These are phyloP conservation scores for Scolopax mira DNA, from an alignment of 2,113 vertebrate genomes.

Conservation along the genomic window DNA sequence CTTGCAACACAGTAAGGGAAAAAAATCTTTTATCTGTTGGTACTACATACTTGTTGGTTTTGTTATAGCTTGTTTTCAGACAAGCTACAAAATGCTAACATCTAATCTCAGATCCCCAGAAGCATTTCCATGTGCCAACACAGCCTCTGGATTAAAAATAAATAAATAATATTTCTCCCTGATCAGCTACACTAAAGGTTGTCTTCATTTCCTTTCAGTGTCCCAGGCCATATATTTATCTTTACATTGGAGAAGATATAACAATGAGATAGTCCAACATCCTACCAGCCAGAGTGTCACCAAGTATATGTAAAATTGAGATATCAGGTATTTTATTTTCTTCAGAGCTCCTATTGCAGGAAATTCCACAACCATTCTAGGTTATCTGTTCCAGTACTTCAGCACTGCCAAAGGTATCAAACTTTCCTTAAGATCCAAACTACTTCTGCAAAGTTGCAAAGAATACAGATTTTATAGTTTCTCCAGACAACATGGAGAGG, in stretches of 20 bases:
- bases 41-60: background rate
- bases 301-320: background rate
- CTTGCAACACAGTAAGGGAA: background rate
- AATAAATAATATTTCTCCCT: background rate
- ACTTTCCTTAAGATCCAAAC: background rate
- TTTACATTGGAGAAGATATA: background rate
- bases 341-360: background rate
- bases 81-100: background rate
- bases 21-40: background rate
- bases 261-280: background rate
- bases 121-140: background rate
- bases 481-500: background rate
- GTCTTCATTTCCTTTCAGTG: background rate
- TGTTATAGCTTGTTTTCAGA: background rate
- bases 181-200: background rate
- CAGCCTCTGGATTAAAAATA: background rate
- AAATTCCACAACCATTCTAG: background rate
- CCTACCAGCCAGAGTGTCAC: background rate
- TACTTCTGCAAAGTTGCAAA: background rate
- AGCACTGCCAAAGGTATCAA: background rate
- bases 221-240: background rate
- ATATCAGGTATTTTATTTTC: background rate
- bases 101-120: background rate
- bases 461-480: background rate
- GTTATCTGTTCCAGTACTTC: background rate